Base-by-base conservation (phyloP, 2,113 vertebrate species). In the Nyctereutes procyonoides region DNA sequence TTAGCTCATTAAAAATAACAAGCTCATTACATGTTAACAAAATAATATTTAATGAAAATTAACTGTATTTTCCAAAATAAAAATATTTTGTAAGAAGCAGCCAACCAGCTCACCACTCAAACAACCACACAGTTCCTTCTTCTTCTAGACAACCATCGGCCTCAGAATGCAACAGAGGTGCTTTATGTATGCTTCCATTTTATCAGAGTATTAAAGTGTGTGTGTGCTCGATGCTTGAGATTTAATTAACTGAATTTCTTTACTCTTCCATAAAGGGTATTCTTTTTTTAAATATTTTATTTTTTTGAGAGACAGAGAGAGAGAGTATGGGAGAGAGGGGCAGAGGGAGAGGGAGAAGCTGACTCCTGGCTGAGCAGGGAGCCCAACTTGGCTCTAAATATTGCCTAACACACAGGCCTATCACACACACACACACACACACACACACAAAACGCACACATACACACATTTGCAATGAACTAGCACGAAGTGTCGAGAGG, bases 1-100 rank as follows among this genome's bases (percentile, higher is more conserved):
- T 88, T 83, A 43, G 53, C 77, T 83, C 4, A 60, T 55, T 83
- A 69, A 95, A 90, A 96, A 48, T 60, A 56, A 15, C 17, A 76
- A 48, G 56, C 9, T 7, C 7, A 83, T 79, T 87, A 65, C 35
- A 73, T 93, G 65, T 62, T 90, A 84, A 80, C 20, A 80, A 95
- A 91, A 69, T 43, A 22, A 69, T 7, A 80, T 48, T 74, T 96
- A 91, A 53, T 85, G 80, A n/a, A 79, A 90, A 93, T 51, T 67
- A 32, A 51, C 19, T 69, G 1, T 63, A 60, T 95, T 96, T 96
- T 84, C 26, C 65, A 60, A 92, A 89, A 88, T 32, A 83, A 80
- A 79, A 77, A 24, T 43, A 67, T 48, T 83, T 79, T 51, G 38
- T 28, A 20, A 83, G 87, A 38, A 83, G 16, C 51, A 87, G 26